Percentiles rank a stretch among this genome's conserved stretches.
These are phyloP conservation scores for Salminus brasiliensis DNA, from an alignment of 2,113 vertebrate genomes.

Conservation along the genomic window DNA sequence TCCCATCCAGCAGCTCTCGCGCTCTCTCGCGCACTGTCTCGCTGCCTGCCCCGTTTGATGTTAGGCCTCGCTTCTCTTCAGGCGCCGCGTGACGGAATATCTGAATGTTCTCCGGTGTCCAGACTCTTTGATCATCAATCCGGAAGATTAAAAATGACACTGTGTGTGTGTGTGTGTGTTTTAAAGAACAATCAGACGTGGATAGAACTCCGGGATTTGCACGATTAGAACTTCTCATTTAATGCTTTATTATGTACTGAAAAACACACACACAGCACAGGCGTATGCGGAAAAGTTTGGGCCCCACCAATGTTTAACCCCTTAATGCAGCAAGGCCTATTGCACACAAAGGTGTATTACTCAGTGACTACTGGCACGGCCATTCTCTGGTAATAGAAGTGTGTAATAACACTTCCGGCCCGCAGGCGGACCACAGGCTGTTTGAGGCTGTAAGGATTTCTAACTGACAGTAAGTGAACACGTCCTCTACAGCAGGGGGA, in stretches of 20 bases:
- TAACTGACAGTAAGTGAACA: too few relatives aligned
- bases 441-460: too few relatives aligned
- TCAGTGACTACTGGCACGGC: too few relatives aligned
- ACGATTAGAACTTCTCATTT: background rate
- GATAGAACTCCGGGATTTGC: background rate
- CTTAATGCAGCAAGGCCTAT: too few relatives aligned
- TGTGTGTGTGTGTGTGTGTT: background rate
- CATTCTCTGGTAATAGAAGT: too few relatives aligned
- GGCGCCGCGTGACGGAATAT: background rate
- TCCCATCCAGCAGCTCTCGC: background rate
- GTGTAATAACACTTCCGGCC: too few relatives aligned
- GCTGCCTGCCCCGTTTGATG: slow-evolving; percentile 51
- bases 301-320: too few relatives aligned
- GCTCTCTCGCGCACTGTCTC: background rate
- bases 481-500: too few relatives aligned
- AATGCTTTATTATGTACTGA: background rate
- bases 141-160: slow-evolving; percentile 29
- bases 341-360: too few relatives aligned
- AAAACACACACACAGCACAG: too few relatives aligned
- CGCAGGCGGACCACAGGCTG: too few relatives aligned
- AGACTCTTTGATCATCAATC: slow-evolving; percentile 42
- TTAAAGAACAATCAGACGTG: background rate
- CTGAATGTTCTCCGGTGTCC: background rate
- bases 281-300: too few relatives aligned
- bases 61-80: slow-evolving; percentile 39